Conservation (phyloP, 2,797 vertebrate species). For the Pangasius macronema region DNA sequence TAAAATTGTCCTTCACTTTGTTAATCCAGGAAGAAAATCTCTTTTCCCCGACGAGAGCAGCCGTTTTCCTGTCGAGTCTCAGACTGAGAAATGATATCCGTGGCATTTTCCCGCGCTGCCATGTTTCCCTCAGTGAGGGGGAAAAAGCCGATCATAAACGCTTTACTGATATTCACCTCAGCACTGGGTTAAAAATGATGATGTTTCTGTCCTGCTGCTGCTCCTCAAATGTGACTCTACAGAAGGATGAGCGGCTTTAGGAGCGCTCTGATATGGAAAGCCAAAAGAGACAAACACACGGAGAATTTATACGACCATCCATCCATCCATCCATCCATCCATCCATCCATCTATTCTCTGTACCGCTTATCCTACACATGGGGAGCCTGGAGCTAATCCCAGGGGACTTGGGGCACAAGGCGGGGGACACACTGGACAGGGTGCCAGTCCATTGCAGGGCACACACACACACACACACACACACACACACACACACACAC, state of each 20-base stretch:
- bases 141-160: background rate
- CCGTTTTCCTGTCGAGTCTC: conserved; percentile 29
- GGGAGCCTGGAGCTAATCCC: no score
- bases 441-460: no score
- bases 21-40: conserved; percentile 54
- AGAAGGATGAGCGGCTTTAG: conserved; percentile 26
- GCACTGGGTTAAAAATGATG: background rate
- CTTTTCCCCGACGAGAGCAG: conserved; percentile 27
- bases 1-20: conserved; percentile 32
- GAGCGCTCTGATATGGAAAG: conserved; percentile 26
- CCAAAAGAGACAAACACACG: conserved; percentile 18
- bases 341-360: no score
- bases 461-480: no score
- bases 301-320: background rate
- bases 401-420: no score
- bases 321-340: no score
- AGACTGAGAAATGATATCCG: conserved; percentile 36
- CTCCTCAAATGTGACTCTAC: conserved; percentile 21
- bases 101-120: conserved; percentile 66
- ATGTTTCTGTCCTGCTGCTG: conserved; percentile 11
- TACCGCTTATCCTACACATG: no score
- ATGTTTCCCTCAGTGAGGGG: conserved; percentile 53
- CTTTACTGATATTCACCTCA: background rate
- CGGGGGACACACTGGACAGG: no score
- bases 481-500: no score